Conservation (phyloP, 2,113 vertebrate species). For the Piprites chloris region DNA sequence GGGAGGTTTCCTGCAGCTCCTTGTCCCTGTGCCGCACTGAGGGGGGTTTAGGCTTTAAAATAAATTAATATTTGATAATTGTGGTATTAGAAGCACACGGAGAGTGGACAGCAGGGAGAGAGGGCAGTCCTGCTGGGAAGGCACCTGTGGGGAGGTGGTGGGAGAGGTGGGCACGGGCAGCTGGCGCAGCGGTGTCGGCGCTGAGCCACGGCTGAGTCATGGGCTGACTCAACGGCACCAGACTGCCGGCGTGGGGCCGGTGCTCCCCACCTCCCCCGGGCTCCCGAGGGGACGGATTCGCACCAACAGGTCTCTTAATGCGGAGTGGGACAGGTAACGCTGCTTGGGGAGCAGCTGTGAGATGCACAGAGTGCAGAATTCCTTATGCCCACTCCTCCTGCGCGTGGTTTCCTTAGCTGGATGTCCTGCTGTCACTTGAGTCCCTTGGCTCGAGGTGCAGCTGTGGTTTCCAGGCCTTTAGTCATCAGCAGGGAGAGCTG, state of each 20-base stretch:
- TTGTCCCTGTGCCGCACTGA: fast-evolving
- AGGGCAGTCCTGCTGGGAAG: neutral
- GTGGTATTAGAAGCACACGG: fast-evolving
- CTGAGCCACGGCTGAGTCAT: constrained; percentile 37
- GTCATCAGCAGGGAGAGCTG: neutral
- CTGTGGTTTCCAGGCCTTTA: neutral
- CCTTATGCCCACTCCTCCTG: fast-evolving
- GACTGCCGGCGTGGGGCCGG: neutral
- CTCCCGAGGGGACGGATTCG: neutral
- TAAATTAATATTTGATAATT: fast-evolving
- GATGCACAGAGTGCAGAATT: fast-evolving
- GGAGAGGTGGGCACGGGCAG: neutral
- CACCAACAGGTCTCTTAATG: neutral
- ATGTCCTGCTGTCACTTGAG: fast-evolving
- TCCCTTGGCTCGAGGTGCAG: neutral
- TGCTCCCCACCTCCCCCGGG: neutral
- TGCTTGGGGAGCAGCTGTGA: neutral
- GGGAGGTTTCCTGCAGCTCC: neutral
- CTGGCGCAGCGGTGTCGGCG: neutral
- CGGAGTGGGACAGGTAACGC: neutral
- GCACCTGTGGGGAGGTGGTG: neutral
- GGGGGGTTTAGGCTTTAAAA: neutral
- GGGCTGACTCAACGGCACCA: constrained; percentile 36
- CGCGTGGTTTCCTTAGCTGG: fast-evolving
- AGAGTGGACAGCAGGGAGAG: neutral